Evolutionary conservation across 2,113 vertebrate species (phyloP), one percentile per base, ranked within the genome.

Genomic region (Limnothrissa miodon): DNA sequence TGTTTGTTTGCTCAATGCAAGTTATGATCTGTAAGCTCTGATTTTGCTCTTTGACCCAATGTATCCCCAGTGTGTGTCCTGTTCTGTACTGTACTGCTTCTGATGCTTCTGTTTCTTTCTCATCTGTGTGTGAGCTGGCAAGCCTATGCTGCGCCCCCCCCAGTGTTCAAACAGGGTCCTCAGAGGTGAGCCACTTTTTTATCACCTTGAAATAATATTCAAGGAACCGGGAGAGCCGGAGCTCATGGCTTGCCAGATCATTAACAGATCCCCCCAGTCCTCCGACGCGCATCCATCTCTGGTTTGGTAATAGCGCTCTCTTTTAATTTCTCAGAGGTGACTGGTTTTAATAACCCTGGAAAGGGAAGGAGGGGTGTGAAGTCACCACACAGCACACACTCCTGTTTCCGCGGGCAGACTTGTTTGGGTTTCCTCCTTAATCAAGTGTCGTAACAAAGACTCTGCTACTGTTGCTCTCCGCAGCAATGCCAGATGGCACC

Each of bases 161-260:
- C 90, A 86, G 88, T 89, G 87, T 82, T 89, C 83, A 93, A 93
- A 93, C 93, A 93, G 93, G 93, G 93, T 93, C 92, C 91, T 93
- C 92, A 93, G 91, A 83, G 92, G 93, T 46, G 45, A 29, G 39
- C 7, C 4, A 2, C 19, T 48, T 91, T 90, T 45, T 82, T 83
- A 44, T 0, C 39, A 91, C 93, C 93, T 83, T 93, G 92, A 93
- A 91, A 82, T n/a, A 90, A 92, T 90, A 93, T 92, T 92, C 89
- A 92, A 88, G 89, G 90, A 92, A 93, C 90, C 80, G 83, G 91
- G 90, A 87, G 91, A 80, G 85, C 87, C 87, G 89, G 66, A 74
- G 29, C 13, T 15, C 29, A 74, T 10, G 15, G 33, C 66, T 36
- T 74, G 66, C 66, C 66, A 74, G 66, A 36, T 74, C 66, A 74